Percentiles rank a stretch among this genome's conserved stretches.
Evolutionary conservation across 2,797 vertebrate species (phyloP).

Genomic region (Philypnodon macrostomus): DNA sequence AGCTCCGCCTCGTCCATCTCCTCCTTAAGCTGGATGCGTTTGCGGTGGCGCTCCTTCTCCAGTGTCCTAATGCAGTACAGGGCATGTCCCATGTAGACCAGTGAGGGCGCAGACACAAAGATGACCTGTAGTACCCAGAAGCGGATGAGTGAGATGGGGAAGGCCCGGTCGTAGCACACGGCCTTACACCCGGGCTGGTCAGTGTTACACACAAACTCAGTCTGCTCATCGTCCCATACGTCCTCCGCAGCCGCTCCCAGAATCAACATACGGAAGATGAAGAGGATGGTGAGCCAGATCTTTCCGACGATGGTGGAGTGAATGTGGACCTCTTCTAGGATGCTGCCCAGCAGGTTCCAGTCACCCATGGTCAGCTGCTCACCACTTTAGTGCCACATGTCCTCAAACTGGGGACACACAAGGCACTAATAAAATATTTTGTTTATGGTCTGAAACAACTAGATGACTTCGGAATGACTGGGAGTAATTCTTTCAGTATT

Average conservation of each 20-base stretch:
- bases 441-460: neutral
- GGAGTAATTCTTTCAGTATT: too few relatives aligned
- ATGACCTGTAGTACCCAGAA: constrained; percentile 96
- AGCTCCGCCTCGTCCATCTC: constrained; percentile 81
- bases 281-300: constrained; percentile 95
- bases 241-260: constrained; percentile 91
- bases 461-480: too few relatives aligned
- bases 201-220: constrained; percentile 90
- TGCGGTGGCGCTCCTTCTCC: constrained; percentile 86
- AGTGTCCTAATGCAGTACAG: constrained; percentile 86
- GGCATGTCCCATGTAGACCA: constrained; percentile 93
- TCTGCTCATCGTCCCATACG: constrained; percentile 92
- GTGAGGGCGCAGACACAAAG: constrained; percentile 90
- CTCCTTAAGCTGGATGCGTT: constrained; percentile 77
- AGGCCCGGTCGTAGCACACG: constrained; percentile 89
- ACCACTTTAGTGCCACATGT: constrained; percentile 73
- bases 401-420: constrained; percentile 64
- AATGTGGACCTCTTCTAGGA: constrained; percentile 94
- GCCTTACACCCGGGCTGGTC: constrained; percentile 92
- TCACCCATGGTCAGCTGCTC: constrained; percentile 86
- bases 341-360: constrained; percentile 92
- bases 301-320: constrained; percentile 93
- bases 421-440: neutral
- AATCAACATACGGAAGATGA: constrained; percentile 93
- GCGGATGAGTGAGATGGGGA: constrained; percentile 91